Conservation (phyloP, 1,140 invertebrate species). For the Aphelenchoides fujianensis region DNA sequence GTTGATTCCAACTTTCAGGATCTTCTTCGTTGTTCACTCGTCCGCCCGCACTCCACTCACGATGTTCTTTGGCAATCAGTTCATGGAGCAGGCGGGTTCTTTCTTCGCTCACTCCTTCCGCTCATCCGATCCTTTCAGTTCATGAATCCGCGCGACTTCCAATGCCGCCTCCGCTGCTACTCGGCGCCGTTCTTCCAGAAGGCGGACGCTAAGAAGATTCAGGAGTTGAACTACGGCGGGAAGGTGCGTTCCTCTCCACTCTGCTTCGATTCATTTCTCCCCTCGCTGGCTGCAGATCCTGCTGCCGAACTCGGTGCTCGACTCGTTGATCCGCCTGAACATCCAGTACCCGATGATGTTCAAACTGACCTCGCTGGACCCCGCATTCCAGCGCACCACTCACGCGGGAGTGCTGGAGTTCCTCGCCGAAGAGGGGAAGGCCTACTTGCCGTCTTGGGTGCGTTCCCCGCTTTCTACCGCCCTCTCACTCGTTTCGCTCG, state of each 20-base stretch:
- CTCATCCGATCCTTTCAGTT: no score
- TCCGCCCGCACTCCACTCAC: no score
- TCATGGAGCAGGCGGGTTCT: slow-evolving; percentile 30
- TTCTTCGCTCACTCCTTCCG: no score
- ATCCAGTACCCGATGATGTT: slow-evolving; percentile 99
- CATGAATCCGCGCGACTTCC: slow-evolving; percentile 22
- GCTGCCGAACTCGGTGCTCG: slow-evolving; percentile 57
- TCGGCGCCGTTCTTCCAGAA: slow-evolving; percentile 52
- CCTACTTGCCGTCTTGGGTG: slow-evolving; percentile 95
- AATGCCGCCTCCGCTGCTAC: slow-evolving; percentile 46
- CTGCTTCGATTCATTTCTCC: slow-evolving; percentile 1
- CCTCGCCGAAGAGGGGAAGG: slow-evolving; percentile 95
- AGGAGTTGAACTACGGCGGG: slow-evolving; percentile 60
- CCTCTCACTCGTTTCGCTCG: not conserved
- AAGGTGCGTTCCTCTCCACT: slow-evolving; percentile 39
- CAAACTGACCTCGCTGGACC: slow-evolving; percentile 83
- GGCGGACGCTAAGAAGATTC: slow-evolving; percentile 50
- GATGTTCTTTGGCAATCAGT: slow-evolving; percentile 37
- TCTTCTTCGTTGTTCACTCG: no score
- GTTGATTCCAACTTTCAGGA: no score
- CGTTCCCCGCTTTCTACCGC: no score
- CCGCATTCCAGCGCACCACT: slow-evolving; percentile 69
- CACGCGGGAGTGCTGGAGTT: slow-evolving; percentile 98
- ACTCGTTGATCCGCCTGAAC: slow-evolving; percentile 71
- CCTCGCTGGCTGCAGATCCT: slow-evolving; percentile 55